Percentiles rank a stretch among this genome's conserved stretches.
Conservation (phyloP, 2,797 vertebrate species). For the Arrhamphus sclerolepis region DNA sequence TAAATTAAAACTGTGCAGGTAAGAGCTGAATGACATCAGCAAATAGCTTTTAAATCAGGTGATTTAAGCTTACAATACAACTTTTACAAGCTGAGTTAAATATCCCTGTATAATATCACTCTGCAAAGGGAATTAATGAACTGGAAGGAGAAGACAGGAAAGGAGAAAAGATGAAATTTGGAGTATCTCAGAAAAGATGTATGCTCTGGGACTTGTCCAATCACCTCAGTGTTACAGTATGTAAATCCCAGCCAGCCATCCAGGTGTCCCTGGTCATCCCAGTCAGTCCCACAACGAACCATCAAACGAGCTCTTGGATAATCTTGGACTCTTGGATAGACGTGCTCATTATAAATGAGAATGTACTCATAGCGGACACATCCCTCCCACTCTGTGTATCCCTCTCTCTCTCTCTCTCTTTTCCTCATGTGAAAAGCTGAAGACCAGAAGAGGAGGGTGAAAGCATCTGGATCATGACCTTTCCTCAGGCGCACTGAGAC, state of each 20-base stretch:
- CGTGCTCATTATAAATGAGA: constrained; percentile 73
- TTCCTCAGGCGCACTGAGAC: constrained; percentile 75
- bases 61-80: too few relatives aligned
- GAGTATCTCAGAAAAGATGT: constrained; percentile 64
- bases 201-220: constrained; percentile 74
- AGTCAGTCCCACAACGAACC: constrained; percentile 48
- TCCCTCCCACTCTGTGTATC: constrained; percentile 46
- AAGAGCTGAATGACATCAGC: too few relatives aligned
- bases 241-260: constrained; percentile 71
- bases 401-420: constrained; percentile 21
- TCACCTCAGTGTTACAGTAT: constrained; percentile 58
- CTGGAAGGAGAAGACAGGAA: constrained; percentile 9
- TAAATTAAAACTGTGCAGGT: too few relatives aligned
- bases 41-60: too few relatives aligned
- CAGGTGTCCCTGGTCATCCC: constrained; percentile 58
- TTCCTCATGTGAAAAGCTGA: constrained; percentile 55
- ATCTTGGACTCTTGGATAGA: constrained; percentile 59
- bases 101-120: not conserved
- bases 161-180: constrained; percentile 26
- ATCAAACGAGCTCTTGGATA: constrained; percentile 72
- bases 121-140: not conserved
- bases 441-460: constrained; percentile 66
- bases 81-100: too few relatives aligned
- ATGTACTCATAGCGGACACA: constrained; percentile 28
- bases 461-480: constrained; percentile 80